These are phyloP conservation scores for Sardinella longiceps DNA, from an alignment of 2,797 vertebrate species.

Conservation along the genomic window DNA sequence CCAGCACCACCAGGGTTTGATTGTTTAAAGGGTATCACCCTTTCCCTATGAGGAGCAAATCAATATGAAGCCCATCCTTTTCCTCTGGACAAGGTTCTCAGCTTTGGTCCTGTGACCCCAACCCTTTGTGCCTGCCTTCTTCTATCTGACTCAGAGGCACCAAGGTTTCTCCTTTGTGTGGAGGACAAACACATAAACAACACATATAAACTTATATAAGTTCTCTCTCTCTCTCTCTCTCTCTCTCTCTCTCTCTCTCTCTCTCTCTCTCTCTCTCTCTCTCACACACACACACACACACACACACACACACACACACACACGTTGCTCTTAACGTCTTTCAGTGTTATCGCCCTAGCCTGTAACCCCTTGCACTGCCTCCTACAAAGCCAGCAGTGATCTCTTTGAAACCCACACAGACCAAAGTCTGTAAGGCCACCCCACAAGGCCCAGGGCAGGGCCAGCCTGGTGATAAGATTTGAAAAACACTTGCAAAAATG, in stretches of 20 bases:
- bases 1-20: background rate
- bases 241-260: too few species aligned
- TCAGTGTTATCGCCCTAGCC: background rate
- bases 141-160: background rate
- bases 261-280: too few species aligned
- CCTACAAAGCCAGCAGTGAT: slow-evolving; percentile 2
- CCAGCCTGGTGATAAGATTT: background rate
- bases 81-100: background rate
- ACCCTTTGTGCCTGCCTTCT: too few species aligned
- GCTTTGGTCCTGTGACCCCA: background rate
- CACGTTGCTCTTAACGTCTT: too few species aligned
- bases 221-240: background rate
- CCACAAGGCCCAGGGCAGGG: background rate
- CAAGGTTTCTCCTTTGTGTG: background rate
- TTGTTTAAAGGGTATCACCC: background rate
- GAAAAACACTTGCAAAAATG: background rate
- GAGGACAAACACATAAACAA: background rate
- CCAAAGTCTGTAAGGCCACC: background rate
- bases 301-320: too few species aligned
- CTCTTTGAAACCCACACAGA: slow-evolving; percentile 8
- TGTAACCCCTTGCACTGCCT: background rate
- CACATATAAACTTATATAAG: background rate
- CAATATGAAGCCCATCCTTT: background rate
- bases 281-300: too few species aligned
- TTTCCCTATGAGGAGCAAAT: background rate